Base-by-base conservation (phyloP, 2,888 invertebrate genomes). In the Cinara cedri region DNA sequence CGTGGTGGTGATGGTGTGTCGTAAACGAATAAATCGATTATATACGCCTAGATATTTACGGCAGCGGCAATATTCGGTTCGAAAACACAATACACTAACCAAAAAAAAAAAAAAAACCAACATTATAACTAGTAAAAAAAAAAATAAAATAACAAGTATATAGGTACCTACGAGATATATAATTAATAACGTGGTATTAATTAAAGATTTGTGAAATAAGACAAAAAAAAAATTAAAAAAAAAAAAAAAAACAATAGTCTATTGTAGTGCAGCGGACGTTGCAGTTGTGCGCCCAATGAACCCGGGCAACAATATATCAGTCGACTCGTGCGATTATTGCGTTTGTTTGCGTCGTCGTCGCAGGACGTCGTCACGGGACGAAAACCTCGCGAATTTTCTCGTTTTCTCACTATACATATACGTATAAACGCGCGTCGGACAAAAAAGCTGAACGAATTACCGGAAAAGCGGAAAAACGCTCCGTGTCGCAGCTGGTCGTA, bases 151-250 rank as follows among this genome's bases (percentile, higher is more conserved):
- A 34, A 6, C 34, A 4, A 9, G 26, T 60, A n/a, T n/a, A n/a
- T n/a, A n/a, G n/a, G n/a, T n/a, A n/a, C n/a, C n/a, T n/a, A 60
- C 26, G 26, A 60, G 26, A 60, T 63, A 63, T 62, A 74, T 74
- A 63, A 74, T 63, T 74, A 74, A 74, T 26, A 74, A 46, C 19
- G 21, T 49, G 62, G 62, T 74, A 51, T 62, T 74, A 63, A 74
- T 74, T 74, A 63, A 62, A 63, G 51, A 74, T 51, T 51, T 34
- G 34, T n/a, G 19, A 62, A 74, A 55, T 16, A 44, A 74, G 55
- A 16, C n/a, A 71, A 54, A 60, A 70, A 46, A 6, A 72, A 71
- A 21, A 44, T 34, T 34, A 51, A 26, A 24, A 24, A n/a, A n/a
- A n/a, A 11, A 34, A n/a, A 66, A 10, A 54, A 55, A 44, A 60